phyloP scores from a whole-genome alignment of 2,888 invertebrate species.

The Invenusta paracnida region DNA sequence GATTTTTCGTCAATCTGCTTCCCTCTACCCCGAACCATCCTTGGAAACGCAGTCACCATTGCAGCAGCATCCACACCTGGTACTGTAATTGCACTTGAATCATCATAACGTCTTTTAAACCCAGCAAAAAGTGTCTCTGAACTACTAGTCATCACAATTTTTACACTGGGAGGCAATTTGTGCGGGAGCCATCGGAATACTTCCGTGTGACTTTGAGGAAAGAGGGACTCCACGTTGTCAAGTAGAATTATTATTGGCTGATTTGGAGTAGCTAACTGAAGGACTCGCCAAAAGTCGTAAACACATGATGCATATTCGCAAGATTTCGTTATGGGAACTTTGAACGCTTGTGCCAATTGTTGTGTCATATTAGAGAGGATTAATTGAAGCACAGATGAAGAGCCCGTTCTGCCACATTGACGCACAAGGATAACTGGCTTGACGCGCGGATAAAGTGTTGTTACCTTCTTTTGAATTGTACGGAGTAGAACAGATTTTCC shows the following conservation, averaged over 20 bases:
- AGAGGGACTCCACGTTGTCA: slow-evolving; percentile 37
- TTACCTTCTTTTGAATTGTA: background rate
- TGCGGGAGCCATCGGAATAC: slow-evolving; percentile 41
- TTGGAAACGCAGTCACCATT: slow-evolving; percentile 20
- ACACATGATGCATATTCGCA: slow-evolving; percentile 40
- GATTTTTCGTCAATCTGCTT: slow-evolving; percentile 30
- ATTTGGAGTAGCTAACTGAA: slow-evolving; percentile 19
- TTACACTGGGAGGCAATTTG: slow-evolving; percentile 22
- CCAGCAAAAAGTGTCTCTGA: slow-evolving; percentile 34
- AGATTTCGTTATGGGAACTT: background rate
- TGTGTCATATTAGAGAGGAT: slow-evolving; percentile 33
- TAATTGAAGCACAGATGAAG: slow-evolving; percentile 35
- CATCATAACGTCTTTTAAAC: slow-evolving; percentile 40
- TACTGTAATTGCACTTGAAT: slow-evolving; percentile 35
- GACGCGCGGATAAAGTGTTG: background rate
- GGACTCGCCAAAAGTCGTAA: slow-evolving; percentile 38
- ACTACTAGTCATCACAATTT: slow-evolving; percentile 36
- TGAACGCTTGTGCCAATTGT: slow-evolving; percentile 30
- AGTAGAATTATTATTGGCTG: slow-evolving; percentile 40
- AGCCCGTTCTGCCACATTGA: slow-evolving; percentile 24
- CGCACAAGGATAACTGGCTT: slow-evolving; percentile 37
- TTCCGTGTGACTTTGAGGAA: slow-evolving; percentile 41
- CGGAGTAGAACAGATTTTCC: slow-evolving; percentile 35
- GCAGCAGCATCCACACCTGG: slow-evolving; percentile 33
- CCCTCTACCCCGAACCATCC: background rate